phyloP scores from a whole-genome alignment of 2,113 vertebrate species.

The Aramus guarauna region DNA sequence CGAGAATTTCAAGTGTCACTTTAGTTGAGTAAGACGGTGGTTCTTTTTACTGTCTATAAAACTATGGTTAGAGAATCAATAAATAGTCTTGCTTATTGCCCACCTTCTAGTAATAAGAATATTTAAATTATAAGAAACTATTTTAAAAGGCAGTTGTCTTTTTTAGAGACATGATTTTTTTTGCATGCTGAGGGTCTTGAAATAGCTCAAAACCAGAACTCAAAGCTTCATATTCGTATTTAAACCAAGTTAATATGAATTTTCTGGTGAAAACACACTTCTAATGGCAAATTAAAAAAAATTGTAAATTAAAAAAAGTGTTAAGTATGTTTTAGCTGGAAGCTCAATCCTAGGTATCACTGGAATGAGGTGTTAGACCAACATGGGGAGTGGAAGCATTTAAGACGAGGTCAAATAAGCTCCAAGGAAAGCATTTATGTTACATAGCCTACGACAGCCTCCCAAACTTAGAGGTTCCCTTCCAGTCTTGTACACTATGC shows the following conservation, averaged over 20 bases:
- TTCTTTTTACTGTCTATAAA: neutral
- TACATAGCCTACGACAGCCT: neutral
- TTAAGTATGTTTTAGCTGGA: neutral
- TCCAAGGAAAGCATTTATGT: neutral
- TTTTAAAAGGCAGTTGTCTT: neutral
- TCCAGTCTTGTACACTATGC: neutral
- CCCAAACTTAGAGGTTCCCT: neutral
- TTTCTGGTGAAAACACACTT: neutral
- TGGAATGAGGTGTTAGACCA: neutral
- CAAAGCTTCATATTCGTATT: neutral
- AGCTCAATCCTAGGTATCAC: neutral
- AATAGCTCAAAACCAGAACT: neutral
- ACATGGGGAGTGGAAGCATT: neutral
- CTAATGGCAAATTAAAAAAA: neutral
- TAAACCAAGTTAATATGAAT: neutral
- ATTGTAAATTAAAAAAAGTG: neutral
- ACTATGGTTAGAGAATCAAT: neutral
- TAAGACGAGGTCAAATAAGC: neutral
- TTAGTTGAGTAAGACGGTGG: neutral
- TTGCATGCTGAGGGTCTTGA: neutral
- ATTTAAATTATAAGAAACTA: neutral
- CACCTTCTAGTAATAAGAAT: neutral
- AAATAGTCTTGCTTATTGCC: neutral
- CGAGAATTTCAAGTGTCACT: neutral
- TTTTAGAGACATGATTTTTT: neutral